Percentiles rank a stretch among this genome's conserved stretches.
phyloP scores from a whole-genome alignment of 2,888 invertebrate genomes.

The Cantharis rufa region DNA sequence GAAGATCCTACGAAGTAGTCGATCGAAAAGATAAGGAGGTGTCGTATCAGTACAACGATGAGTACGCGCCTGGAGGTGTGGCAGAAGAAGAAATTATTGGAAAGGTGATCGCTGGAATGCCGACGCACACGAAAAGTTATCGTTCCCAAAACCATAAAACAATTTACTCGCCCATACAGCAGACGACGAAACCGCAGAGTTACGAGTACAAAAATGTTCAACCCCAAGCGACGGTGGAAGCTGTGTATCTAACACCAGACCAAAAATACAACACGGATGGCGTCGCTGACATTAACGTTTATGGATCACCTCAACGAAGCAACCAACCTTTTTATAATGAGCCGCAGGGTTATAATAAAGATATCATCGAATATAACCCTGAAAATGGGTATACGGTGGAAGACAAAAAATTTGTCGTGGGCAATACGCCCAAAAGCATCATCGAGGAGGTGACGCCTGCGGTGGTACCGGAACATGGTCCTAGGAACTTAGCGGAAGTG shows the following conservation, averaged over 20 bases:
- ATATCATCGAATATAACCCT: conserved; percentile 31
- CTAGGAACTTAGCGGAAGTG: conserved; percentile 51
- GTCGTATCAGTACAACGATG: conserved; percentile 66
- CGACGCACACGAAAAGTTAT: conserved; percentile 35
- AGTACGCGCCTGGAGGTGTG: conserved; percentile 70
- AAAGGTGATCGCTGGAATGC: conserved; percentile 70
- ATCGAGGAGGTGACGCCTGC: conserved; percentile 61
- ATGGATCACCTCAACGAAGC: conserved; percentile 15
- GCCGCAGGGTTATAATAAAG: conserved; percentile 27
- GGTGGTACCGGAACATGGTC: conserved; percentile 69
- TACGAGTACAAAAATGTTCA: conserved; percentile 16
- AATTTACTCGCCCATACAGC: conserved; percentile 27
- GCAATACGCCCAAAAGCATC: conserved; percentile 65
- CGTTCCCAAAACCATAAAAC: conserved; percentile 40
- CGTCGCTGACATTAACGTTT: conserved; percentile 10
- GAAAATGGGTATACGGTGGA: conserved; percentile 41
- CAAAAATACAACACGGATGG: conserved; percentile 30
- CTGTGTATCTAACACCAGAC: conserved; percentile 38
- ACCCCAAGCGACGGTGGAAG: conserved; percentile 43
- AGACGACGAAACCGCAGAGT: neutral
- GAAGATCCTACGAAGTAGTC: conserved; percentile 67
- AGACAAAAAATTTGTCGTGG: conserved; percentile 65
- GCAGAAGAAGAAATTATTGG: conserved; percentile 78
- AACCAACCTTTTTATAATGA: conserved; percentile 5
- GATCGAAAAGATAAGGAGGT: conserved; percentile 65